Percentiles rank a stretch among this genome's conserved stretches.
Conservation (phyloP, 2,888 invertebrate genomes). For the Therioaphis trifolii region DNA sequence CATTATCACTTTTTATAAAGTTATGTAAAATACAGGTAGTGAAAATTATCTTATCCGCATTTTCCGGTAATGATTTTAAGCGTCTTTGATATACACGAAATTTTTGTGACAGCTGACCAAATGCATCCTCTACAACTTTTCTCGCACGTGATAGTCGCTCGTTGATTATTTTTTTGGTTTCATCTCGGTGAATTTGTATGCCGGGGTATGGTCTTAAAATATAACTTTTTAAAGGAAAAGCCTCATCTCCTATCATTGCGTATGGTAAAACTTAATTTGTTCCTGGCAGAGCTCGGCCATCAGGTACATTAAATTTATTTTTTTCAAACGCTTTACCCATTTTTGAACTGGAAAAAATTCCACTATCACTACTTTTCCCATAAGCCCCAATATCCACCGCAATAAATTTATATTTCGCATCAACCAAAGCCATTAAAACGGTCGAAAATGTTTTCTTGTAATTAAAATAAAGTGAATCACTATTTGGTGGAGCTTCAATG, state of each 20-base stretch:
- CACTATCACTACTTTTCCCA: conserved; percentile 56
- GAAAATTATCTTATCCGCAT: conserved; percentile 34
- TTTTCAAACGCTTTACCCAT: conserved; percentile 34
- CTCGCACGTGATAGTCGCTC: conserved; percentile 26
- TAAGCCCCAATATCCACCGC: conserved; percentile 58
- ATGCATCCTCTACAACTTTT: conserved; percentile 23
- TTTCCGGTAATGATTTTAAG: conserved; percentile 34
- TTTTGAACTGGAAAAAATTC: conserved; percentile 44
- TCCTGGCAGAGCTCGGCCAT: neutral
- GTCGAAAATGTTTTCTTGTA: conserved; percentile 57
- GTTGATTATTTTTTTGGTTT: conserved; percentile 21
- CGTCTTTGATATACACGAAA: conserved; percentile 33
- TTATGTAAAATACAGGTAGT: conserved; percentile 38
- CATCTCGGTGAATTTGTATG: neutral
- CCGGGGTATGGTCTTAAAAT: conserved; percentile 48
- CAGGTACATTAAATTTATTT: conserved; percentile 44
- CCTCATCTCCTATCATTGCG: conserved; percentile 58
- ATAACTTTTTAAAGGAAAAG: conserved; percentile 45
- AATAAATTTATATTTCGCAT: conserved; percentile 54
- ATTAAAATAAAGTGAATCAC: conserved; percentile 57
- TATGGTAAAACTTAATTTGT: conserved; percentile 18
- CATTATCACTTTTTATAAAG: conserved; percentile 14
- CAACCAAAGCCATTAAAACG: conserved; percentile 59
- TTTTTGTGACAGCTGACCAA: conserved; percentile 28
- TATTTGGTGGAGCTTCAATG: conserved; percentile 34